Evolutionary conservation across 2,888 invertebrate genomes (phyloP), one percentile per base, ranked within the genome.

Genomic region (Peribatodes rhomboidaria): DNA sequence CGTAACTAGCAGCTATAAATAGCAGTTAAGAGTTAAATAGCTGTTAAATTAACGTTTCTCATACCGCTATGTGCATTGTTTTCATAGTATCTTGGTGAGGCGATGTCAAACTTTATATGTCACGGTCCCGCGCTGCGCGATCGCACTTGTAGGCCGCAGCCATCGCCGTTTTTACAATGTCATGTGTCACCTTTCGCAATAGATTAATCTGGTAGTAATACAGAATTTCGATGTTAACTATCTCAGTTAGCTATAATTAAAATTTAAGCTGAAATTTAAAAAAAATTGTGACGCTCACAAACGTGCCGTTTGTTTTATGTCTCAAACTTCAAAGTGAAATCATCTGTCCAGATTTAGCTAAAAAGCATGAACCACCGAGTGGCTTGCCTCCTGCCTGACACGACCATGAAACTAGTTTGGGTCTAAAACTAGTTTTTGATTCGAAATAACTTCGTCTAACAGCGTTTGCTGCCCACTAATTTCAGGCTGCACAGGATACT

Each of bases 61-160:
- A 72, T 71, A 75, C 78, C 76, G 77, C 77, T 61, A 52, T 55
- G 80, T 81, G 85, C 80, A 85, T 87, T 86, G 87, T 88, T 63
- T 63, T 84, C 78, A 75, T 81, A 77, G 81, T 82, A 82, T 86
- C 84, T 81, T 79, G 79, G 81, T 78, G 71, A 76, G 74, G 76
- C 86, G 87, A 83, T 87, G 89, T 88, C 88, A 86, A 82, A 85
- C 80, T 89, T 90, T 88, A 88, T 92, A 88, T 92, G 92, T 92
- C 92, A 92, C 71, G 92, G 92, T 76, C 89, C 70, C 81, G 83
- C 81, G 84, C 78, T 85, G 90, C 89, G 90, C 88, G 89, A 89
- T 88, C 87, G 92, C 89, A 86, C 89, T 92, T 91, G 91, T 92
- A 92, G 92, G 92, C 89, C 92, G 83, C 81, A 84, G 81, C 81